Base-by-base conservation (phyloP, 2,113 vertebrate species). In the Chionis minor region DNA sequence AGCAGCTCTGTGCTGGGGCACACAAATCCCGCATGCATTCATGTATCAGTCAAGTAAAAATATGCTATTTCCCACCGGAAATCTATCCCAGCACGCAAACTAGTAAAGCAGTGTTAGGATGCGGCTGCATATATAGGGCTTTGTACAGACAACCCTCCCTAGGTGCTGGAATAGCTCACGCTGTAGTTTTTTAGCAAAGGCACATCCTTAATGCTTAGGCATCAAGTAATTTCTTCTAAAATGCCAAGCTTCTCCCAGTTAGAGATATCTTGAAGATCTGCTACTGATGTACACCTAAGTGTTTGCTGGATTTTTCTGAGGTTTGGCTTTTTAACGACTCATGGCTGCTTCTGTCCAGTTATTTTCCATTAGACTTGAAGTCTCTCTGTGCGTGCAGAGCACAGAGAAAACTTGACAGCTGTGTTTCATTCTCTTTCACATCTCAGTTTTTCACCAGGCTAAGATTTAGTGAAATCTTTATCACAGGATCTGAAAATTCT, bases 51-150 rank as follows among this genome's bases (percentile, higher is more conserved):
- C 81, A 71, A 74, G 66, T 79, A 5, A 63, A 92, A 94, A 59
- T n/a, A 8, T 38, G 55, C 77, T 35, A 22, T 96, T 96, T 91
- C 84, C 94, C 77, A 11, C 75, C 86, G 92, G 92, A 97, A 74
- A 86, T 93, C 71, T 38, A 4, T 78, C 86, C 63, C 86, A 83
- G 94, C 66, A 1, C 14, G 70, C 70, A 32, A 56, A 21, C 42
- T 38, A 38, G 67, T 35, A 61, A 91, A 86, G 72, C 38, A 21
- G 70, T 83, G 0, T 33, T 56, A 80, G 86, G 91, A 81, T 81
- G 63, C 86, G 62, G 82, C 79, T 90, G 79, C 49, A 1, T 18
- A 8, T 44, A 27, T 6, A 44, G 79, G 51, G 79, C 72, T 93
- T 49, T 62, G 80, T 35, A 9, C 62, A 81, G 75, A 6, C 5